phyloP scores from a whole-genome alignment of 2,888 invertebrate species.

The Blastobasis lacticolella region DNA sequence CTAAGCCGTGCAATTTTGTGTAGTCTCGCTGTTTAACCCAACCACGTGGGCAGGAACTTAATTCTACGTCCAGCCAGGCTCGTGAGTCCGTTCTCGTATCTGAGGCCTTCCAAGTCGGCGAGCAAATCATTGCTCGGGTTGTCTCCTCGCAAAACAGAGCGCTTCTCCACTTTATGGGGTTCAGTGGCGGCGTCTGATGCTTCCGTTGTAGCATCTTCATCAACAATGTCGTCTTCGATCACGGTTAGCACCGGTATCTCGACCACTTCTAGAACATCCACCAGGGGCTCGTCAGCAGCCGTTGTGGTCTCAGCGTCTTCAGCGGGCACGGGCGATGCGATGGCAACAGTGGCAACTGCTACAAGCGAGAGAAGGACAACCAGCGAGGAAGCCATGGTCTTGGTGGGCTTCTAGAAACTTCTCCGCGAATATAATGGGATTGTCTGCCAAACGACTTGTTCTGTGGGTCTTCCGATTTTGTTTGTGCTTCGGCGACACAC shows the following conservation, averaged over 20 bases:
- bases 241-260: conserved; percentile 16
- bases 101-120: conserved; percentile 43
- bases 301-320: conserved; percentile 28
- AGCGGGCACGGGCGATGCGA: conserved; percentile 37
- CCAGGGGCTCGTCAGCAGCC: conserved; percentile 25
- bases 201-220: conserved; percentile 21
- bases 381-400: conserved; percentile 46
- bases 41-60: conserved; percentile 59
- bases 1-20: too few species aligned
- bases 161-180: conserved; percentile 43
- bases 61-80: conserved; percentile 54
- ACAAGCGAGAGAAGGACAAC: conserved; percentile 40
- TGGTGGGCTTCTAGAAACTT: conserved; percentile 39
- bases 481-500: conserved; percentile 19
- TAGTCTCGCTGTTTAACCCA: conserved; percentile 31
- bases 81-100: conserved; percentile 39
- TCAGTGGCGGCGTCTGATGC: conserved; percentile 17
- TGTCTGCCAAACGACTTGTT: conserved; percentile 28
- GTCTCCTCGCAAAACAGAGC: conserved; percentile 48
- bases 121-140: conserved; percentile 51
- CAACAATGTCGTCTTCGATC: conserved; percentile 28
- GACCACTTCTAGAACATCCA: conserved; percentile 42
- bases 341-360: conserved; percentile 29
- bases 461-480: conserved; percentile 25
- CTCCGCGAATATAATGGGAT: conserved; percentile 32